These are phyloP conservation scores for Blastobasis adustella DNA, from an alignment of 2,888 invertebrate species.

Conservation along the genomic window DNA sequence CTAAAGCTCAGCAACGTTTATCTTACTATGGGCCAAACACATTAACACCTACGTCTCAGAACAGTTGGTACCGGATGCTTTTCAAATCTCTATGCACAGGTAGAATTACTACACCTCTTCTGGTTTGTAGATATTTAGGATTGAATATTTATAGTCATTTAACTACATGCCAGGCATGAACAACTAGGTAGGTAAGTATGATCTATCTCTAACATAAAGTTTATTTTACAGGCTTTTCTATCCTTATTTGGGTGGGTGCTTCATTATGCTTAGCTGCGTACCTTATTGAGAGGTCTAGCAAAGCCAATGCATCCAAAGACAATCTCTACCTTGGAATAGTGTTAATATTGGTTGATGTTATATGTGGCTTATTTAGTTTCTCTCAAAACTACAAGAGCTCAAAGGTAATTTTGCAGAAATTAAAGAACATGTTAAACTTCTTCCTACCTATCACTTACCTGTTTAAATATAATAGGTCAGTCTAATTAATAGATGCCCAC, in stretches of 20 bases:
- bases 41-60: slow-evolving; percentile 82
- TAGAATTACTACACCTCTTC: slow-evolving; percentile 14
- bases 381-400: slow-evolving; percentile 98
- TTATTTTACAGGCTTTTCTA: slow-evolving; percentile 79
- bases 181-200: too few species aligned
- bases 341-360: slow-evolving; percentile 93
- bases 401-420: slow-evolving; percentile 45
- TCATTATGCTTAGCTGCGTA: slow-evolving; percentile 78
- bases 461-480: too few species aligned
- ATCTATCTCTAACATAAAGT: too few species aligned
- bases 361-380: slow-evolving; percentile 98
- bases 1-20: slow-evolving; percentile 72
- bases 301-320: slow-evolving; percentile 91
- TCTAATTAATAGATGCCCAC: too few species aligned
- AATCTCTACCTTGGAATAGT: slow-evolving; percentile 96
- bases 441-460: too few species aligned
- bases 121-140: not conserved
- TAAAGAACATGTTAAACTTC: too few species aligned
- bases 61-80: slow-evolving; percentile 80
- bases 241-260: slow-evolving; percentile 86
- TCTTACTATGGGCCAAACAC: slow-evolving; percentile 80
- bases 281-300: slow-evolving; percentile 81
- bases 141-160: not conserved
- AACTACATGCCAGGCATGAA: too few species aligned
- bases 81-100: slow-evolving; percentile 59